Evolutionary conservation across 2,113 vertebrate genomes (phyloP).

Genomic region (Pionites leucogaster): DNA sequence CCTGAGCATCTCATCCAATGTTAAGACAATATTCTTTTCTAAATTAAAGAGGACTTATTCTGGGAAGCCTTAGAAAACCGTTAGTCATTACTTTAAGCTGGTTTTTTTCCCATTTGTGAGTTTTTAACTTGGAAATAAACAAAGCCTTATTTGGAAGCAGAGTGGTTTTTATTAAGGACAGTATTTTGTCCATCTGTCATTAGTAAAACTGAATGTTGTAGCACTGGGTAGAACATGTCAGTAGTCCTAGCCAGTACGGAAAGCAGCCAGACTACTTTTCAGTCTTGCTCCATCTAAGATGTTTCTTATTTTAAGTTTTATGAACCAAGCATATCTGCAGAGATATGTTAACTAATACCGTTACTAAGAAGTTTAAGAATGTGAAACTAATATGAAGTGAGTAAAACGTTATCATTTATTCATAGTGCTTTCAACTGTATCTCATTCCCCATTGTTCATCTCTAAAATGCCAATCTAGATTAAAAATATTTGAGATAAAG

Average conservation of each 20-base stretch:
- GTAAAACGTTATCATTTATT: neutral
- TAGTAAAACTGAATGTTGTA: neutral
- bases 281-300: neutral
- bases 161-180: neutral
- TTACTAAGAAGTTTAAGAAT: conserved; percentile 9
- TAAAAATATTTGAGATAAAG: neutral
- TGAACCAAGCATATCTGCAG: neutral
- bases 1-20: neutral
- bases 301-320: conserved; percentile 1
- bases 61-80: neutral
- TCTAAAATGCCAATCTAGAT: neutral
- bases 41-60: neutral
- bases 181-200: neutral
- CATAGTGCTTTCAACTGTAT: neutral
- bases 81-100: neutral
- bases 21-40: neutral
- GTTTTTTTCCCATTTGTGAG: neutral
- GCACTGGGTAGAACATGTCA: neutral
- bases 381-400: neutral
- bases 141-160: neutral
- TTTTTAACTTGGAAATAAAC: neutral
- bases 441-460: neutral
- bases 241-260: neutral
- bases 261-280: neutral
- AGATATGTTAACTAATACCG: neutral